Percentiles rank a stretch among this genome's conserved stretches.
phyloP scores from a whole-genome alignment of 2,888 invertebrate species.

The Geophilus truncorum region DNA sequence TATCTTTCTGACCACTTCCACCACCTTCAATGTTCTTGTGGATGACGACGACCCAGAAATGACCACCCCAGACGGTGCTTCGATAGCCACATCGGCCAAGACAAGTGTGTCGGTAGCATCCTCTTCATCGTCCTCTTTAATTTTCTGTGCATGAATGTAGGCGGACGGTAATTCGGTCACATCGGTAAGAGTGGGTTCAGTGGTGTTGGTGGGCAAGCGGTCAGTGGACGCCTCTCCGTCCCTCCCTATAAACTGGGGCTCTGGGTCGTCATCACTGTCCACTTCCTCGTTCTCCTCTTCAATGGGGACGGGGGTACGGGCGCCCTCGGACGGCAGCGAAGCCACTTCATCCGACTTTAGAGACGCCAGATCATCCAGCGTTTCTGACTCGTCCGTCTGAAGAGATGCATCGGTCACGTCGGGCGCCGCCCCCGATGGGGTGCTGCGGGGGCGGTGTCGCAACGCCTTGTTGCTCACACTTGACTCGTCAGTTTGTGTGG shows the following conservation, averaged over 20 bases:
- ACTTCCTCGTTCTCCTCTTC: slow-evolving; percentile 8
- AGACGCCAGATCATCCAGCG: slow-evolving; percentile 31
- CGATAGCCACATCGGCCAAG: not conserved
- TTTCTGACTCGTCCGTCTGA: slow-evolving; percentile 33
- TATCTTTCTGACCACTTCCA: not conserved
- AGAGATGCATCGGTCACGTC: slow-evolving; percentile 31
- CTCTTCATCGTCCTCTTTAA: slow-evolving; percentile 7
- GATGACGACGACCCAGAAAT: not conserved
- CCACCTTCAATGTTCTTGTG: not conserved
- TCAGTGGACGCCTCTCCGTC: not conserved
- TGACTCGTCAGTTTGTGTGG: slow-evolving; percentile 31
- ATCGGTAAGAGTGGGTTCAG: slow-evolving; percentile 25
- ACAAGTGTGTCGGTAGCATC: slow-evolving; percentile 29
- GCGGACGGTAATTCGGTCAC: slow-evolving; percentile 27
- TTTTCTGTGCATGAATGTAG: not conserved
- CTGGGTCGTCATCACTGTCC: not conserved
- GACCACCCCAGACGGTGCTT: not conserved
- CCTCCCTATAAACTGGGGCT: not conserved
- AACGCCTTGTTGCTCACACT: slow-evolving; percentile 27
- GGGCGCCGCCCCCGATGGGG: not conserved
- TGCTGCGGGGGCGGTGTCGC: not conserved
- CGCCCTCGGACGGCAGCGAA: slow-evolving; percentile 33
- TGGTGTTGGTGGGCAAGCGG: not conserved
- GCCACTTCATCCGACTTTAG: slow-evolving; percentile 33
- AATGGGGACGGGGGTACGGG: slow-evolving; percentile 5